Evolutionary conservation across 2,797 vertebrate species (phyloP), one percentile per base, ranked within the genome.

Genomic region (Siniperca scherzeri): DNA sequence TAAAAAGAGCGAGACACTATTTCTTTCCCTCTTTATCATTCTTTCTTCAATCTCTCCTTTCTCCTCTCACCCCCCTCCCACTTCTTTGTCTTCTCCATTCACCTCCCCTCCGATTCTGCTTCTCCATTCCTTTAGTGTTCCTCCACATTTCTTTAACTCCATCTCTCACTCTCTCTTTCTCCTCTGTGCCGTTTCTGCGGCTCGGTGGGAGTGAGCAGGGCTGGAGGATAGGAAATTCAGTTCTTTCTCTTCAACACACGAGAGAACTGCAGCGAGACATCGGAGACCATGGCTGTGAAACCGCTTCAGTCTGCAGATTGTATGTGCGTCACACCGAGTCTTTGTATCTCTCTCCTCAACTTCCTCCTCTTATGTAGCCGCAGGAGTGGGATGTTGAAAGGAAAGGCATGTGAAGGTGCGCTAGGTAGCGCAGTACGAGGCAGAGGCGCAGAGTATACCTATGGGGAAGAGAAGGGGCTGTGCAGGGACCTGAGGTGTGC

Each of bases 381-480:
- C 92, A 90, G 93, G 92, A 94, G 93, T 95, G 94, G 92, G 92
- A 94, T 92, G 94, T 95, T 96, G 90, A 95, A 95, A 95, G 93
- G 85, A 84, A 90, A 93, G 91, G 89, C 91, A 92, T 93, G 93
- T 89, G 92, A 94, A 93, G 93, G 94, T 95, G 92, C 69, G 82
- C 91, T 86, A 94, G 90, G 92, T 91, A 93, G 89, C 79, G 80
- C 74, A 69, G 87, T 88, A 78, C 77, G 87, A 91, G 82, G 91
- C 88, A 91, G 88, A 91, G 83, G 93, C 87, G 59, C 84, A 59
- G 86, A 77, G 83, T 90, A 92, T 94, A 94, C 92, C 89, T 93
- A 90, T 94, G 94, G 94, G 92, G 92, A 90, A 91, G 92, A 88
- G 90, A 90, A 81, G 89, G 92, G 93, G 86, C 93, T 93, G 93